Percentiles rank a stretch among this genome's conserved stretches.
Evolutionary conservation across 2,113 vertebrate species (phyloP).

Genomic region (Paratilapia polleni): DNA sequence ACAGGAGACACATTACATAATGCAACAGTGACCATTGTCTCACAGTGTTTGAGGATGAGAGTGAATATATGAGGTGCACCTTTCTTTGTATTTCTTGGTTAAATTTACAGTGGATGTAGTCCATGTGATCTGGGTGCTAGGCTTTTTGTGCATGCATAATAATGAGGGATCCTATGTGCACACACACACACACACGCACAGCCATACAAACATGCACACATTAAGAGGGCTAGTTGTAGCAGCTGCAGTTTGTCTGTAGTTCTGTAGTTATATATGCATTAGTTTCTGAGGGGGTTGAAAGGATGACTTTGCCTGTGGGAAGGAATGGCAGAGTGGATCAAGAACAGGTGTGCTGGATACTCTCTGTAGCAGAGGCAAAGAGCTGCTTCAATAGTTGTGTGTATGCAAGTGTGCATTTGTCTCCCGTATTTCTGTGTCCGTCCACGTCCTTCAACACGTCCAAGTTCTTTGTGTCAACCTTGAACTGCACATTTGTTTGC

Average conservation of each 20-base stretch:
- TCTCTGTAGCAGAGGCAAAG: slow-evolving; percentile 57
- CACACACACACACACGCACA: not conserved
- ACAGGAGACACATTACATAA: slow-evolving; percentile 71
- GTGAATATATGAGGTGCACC: slow-evolving; percentile 38
- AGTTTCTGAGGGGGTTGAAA: slow-evolving; percentile 74
- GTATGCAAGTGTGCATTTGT: slow-evolving; percentile 13
- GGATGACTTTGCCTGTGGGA: slow-evolving; percentile 81
- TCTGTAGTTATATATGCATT: slow-evolving; percentile 74
- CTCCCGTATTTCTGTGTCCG: not conserved
- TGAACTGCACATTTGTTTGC: slow-evolving; percentile 57
- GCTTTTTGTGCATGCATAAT: slow-evolving; percentile 30
- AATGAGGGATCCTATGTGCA: slow-evolving; percentile 20
- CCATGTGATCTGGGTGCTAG: slow-evolving; percentile 21
- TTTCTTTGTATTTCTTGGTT: slow-evolving; percentile 45
- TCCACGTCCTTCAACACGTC: slow-evolving; percentile 54
- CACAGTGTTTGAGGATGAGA: slow-evolving; percentile 49
- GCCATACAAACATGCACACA: slow-evolving; percentile 19
- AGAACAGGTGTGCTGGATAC: slow-evolving; percentile 68
- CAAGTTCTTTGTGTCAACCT: slow-evolving; percentile 55
- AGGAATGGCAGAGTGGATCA: slow-evolving; percentile 74
- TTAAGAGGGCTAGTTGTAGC: slow-evolving; percentile 41
- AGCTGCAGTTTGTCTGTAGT: slow-evolving; percentile 64
- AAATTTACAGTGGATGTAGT: slow-evolving; percentile 34
- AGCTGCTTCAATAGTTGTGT: slow-evolving; percentile 51
- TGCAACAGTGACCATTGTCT: slow-evolving; percentile 69